phyloP scores from a whole-genome alignment of 2,797 vertebrate genomes.

The Limosa lapponica region DNA sequence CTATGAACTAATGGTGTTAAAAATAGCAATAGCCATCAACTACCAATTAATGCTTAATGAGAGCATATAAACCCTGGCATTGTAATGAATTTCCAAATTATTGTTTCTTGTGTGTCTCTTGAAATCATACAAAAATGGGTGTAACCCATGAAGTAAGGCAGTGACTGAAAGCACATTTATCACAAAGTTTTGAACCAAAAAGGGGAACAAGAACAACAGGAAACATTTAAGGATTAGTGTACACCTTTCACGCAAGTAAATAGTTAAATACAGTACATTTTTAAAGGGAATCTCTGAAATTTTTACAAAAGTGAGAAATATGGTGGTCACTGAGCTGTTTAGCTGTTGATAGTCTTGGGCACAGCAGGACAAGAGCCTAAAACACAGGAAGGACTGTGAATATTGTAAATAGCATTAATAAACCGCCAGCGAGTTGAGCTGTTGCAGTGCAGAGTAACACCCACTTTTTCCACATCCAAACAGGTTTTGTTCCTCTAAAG shows the following conservation, averaged over 20 bases:
- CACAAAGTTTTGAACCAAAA: neutral
- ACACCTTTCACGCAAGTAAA: neutral
- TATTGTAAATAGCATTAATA: neutral
- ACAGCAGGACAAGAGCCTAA: neutral
- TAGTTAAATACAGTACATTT: neutral
- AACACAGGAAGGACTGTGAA: neutral
- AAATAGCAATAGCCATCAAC: conserved; percentile 87
- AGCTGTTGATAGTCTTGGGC: neutral
- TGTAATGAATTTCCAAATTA: conserved; percentile 86
- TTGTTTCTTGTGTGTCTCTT: conserved; percentile 75
- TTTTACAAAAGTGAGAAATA: neutral
- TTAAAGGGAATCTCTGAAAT: neutral
- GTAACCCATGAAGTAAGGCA: conserved; percentile 48
- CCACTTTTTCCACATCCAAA: neutral
- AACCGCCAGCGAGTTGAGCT: neutral
- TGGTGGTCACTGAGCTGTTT: neutral
- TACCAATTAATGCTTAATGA: conserved; percentile 89
- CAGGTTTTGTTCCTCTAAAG: neutral
- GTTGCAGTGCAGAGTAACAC: neutral
- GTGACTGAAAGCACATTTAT: conserved; percentile 50
- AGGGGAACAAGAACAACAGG: neutral
- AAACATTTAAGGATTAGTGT: neutral
- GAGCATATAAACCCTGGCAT: conserved; percentile 83
- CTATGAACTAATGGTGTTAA: conserved; percentile 87
- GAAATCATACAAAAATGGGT: conserved; percentile 71